A percentile compares a stretch with the other conserved stretches of the same genome.
Conservation (phyloP, 2,888 invertebrate genomes). For the Troides aeacus region DNA sequence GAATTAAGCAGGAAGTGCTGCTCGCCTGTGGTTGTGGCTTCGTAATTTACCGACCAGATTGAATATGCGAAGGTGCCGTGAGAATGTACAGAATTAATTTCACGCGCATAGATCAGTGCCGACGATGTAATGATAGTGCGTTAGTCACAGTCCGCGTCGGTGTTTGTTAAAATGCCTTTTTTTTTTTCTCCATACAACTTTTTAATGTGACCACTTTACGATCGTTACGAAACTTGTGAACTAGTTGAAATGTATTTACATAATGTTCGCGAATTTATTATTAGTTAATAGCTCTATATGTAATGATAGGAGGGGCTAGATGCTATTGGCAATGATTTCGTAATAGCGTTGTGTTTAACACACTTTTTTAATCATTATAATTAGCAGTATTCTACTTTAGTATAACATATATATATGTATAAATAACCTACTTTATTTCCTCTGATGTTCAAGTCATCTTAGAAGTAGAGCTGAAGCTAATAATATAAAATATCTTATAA, state of each 20-base stretch:
- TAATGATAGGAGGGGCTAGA: background rate
- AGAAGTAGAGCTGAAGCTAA: too few relatives aligned
- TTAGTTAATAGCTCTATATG: background rate
- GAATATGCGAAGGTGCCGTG: constrained; percentile 21
- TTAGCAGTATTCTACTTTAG: too few relatives aligned
- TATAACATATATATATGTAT: too few relatives aligned
- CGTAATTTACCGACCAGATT: constrained; percentile 21
- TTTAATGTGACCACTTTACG: constrained; percentile 7
- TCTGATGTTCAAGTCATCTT: too few relatives aligned
- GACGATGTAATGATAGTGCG: constrained; percentile 4
- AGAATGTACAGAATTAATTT: constrained; percentile 26
- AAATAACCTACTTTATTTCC: too few relatives aligned
- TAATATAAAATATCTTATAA: too few relatives aligned
- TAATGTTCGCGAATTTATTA: background rate
- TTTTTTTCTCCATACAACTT: constrained; percentile 13
- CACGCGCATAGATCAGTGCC: constrained; percentile 15
- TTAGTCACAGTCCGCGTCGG: constrained; percentile 18
- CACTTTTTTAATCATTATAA: background rate
- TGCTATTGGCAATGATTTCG: background rate
- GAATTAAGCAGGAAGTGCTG: constrained; percentile 6
- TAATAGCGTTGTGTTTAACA: background rate
- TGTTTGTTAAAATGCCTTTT: constrained; percentile 5
- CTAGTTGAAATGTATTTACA: background rate
- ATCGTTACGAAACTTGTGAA: constrained; percentile 11
- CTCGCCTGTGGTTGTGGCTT: background rate